Conservation (phyloP, 1,140 invertebrate species). For the Ooceraea biroi region DNA sequence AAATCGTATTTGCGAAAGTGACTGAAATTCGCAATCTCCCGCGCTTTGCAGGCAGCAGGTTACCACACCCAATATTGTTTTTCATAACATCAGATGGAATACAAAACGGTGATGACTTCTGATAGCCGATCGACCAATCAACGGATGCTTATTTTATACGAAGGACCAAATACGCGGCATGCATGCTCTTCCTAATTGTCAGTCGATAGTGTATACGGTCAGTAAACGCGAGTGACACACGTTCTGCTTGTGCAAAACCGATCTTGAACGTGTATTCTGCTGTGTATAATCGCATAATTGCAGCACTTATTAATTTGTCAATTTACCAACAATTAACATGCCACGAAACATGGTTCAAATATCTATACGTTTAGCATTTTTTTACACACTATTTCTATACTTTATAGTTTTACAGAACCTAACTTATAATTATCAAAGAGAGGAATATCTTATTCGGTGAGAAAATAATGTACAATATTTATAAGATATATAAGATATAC, state of each 20-base stretch:
- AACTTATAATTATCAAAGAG: neutral
- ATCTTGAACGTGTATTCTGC: conserved; percentile 22
- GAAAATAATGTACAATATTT: too few species aligned
- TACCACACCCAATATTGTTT: conserved; percentile 43
- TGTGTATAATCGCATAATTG: neutral
- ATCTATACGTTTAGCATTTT: neutral
- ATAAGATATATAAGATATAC: too few species aligned
- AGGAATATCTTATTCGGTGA: too few species aligned
- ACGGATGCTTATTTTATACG: neutral
- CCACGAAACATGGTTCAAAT: conserved; percentile 8
- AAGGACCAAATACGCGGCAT: neutral
- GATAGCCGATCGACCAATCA: conserved; percentile 33
- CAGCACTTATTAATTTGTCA: conserved; percentile 26
- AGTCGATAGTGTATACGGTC: conserved; percentile 2
- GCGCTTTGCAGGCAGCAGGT: conserved; percentile 9
- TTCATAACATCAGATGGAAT: conserved; percentile 39
- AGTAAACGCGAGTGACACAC: conserved; percentile 32
- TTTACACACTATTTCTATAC: neutral
- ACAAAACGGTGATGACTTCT: conserved; percentile 16
- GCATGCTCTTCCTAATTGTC: conserved; percentile 8
- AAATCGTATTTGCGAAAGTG: conserved; percentile 44
- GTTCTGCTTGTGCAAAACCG: neutral
- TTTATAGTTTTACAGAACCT: too few species aligned
- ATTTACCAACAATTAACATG: neutral
- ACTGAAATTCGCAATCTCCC: conserved; percentile 44